Percentiles rank a stretch among this genome's conserved stretches.
Evolutionary conservation across 2,797 vertebrate genomes (phyloP).

Genomic region (Spinibarbus caldwelli): DNA sequence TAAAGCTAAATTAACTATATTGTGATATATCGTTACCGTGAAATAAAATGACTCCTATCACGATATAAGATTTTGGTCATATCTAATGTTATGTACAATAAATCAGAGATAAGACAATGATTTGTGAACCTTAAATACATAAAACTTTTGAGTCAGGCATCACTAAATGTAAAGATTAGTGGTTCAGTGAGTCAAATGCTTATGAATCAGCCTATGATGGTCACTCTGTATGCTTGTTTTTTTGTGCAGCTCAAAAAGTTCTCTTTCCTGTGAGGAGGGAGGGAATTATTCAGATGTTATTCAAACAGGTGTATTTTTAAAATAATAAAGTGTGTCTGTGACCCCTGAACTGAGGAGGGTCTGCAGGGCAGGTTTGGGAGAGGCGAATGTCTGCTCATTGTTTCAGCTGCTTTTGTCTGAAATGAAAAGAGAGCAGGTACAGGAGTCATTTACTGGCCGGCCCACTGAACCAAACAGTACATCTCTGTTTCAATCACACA

Average conservation of each 20-base stretch:
- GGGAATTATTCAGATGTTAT: background rate
- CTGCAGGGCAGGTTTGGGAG: background rate
- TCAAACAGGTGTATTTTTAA: background rate
- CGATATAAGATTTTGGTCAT: too few relatives aligned
- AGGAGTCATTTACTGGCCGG: slow-evolving; percentile 1
- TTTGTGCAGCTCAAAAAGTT: background rate
- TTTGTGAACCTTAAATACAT: too few relatives aligned
- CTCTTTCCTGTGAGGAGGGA: background rate
- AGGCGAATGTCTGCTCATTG: background rate
- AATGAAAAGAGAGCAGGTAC: slow-evolving; percentile 16
- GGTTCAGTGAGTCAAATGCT: background rate
- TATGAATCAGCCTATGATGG: background rate
- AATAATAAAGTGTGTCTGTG: background rate
- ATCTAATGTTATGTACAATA: background rate
- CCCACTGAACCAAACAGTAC: background rate
- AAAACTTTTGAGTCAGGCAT: background rate
- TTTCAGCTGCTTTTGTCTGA: slow-evolving; percentile 25
- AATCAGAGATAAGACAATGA: too few relatives aligned
- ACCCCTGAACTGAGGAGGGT: background rate
- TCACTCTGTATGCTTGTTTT: background rate
- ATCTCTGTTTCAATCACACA: background rate
- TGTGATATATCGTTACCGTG: too few relatives aligned
- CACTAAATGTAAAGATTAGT: background rate
- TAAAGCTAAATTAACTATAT: too few relatives aligned
- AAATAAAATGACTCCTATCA: too few relatives aligned